phyloP scores from a whole-genome alignment of 2,888 invertebrate species.

The Oscheius myriophilus region DNA sequence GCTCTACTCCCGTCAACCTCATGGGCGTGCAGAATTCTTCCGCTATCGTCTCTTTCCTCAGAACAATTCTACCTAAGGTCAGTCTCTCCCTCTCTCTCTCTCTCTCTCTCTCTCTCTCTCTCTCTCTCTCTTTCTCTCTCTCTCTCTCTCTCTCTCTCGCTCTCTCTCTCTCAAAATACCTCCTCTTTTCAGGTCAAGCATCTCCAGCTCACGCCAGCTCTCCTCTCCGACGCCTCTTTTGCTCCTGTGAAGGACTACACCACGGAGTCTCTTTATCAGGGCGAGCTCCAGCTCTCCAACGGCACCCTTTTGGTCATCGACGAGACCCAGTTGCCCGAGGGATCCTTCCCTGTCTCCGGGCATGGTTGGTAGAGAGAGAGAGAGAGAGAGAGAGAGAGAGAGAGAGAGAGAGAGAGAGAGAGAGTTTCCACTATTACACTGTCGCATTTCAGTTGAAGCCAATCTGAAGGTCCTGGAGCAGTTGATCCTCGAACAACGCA shows the following conservation, averaged over 20 bases:
- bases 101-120: no score
- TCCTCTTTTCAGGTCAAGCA: constrained; percentile 26
- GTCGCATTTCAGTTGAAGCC: constrained; percentile 10
- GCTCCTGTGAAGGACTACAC: constrained; percentile 28
- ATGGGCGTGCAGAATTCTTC: constrained; percentile 14
- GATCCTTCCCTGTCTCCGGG: constrained; percentile 20
- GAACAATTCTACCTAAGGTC: constrained; percentile 13
- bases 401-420: neutral
- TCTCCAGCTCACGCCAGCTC: constrained; percentile 10
- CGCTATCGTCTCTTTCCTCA: constrained; percentile 8
- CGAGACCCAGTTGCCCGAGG: constrained; percentile 27
- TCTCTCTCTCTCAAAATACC: neutral
- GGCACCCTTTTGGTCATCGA: constrained; percentile 28
- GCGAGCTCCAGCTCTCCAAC: constrained; percentile 27
- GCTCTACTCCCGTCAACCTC: constrained; percentile 26
- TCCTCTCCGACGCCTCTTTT: constrained; percentile 15
- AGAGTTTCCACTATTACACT: no score
- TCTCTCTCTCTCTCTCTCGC: no score
- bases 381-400: no score
- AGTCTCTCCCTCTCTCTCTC: neutral
- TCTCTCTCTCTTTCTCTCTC: neutral
- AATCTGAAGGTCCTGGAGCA: constrained; percentile 27
- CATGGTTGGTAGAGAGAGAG: constrained; percentile 5
- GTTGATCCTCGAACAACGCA: constrained; percentile 25
- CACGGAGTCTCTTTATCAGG: constrained; percentile 10